Evolutionary conservation across 2,888 invertebrate species (phyloP).

Genomic region (Spicauda simplicius): DNA sequence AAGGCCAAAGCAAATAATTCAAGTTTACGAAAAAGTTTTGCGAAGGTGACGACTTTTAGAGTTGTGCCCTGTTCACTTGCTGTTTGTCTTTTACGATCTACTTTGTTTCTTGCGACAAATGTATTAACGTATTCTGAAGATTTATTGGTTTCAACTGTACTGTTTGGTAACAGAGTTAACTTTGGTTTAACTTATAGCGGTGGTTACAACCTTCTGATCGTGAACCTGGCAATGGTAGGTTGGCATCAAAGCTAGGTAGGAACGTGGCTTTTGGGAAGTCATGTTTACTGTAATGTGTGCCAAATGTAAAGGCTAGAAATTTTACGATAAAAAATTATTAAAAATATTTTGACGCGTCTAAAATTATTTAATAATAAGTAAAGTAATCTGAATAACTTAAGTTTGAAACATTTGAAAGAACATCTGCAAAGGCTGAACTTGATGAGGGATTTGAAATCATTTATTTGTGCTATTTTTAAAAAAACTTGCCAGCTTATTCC

Average conservation of each 20-base stretch:
- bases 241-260: conserved; percentile 11
- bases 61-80: conserved; percentile 22
- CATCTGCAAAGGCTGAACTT: too few relatives aligned
- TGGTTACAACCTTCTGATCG: not conserved
- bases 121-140: not conserved
- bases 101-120: not conserved
- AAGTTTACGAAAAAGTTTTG: conserved; percentile 55
- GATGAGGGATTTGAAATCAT: too few relatives aligned
- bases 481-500: too few relatives aligned
- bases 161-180: not conserved
- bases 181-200: not conserved
- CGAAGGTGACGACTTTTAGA: conserved; percentile 55
- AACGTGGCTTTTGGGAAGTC: conserved; percentile 9
- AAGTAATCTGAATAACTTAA: too few relatives aligned
- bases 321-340: too few relatives aligned
- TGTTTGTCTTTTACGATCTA: conserved; percentile 41
- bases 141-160: conserved; percentile 17
- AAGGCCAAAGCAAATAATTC: conserved; percentile 53
- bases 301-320: not conserved
- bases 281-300: conserved; percentile 4
- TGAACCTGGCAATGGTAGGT: not conserved
- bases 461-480: too few relatives aligned
- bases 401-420: too few relatives aligned
- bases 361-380: too few relatives aligned
- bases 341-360: too few relatives aligned